phyloP scores from a whole-genome alignment of 2,888 invertebrate species.

The Brenthis daphne region DNA sequence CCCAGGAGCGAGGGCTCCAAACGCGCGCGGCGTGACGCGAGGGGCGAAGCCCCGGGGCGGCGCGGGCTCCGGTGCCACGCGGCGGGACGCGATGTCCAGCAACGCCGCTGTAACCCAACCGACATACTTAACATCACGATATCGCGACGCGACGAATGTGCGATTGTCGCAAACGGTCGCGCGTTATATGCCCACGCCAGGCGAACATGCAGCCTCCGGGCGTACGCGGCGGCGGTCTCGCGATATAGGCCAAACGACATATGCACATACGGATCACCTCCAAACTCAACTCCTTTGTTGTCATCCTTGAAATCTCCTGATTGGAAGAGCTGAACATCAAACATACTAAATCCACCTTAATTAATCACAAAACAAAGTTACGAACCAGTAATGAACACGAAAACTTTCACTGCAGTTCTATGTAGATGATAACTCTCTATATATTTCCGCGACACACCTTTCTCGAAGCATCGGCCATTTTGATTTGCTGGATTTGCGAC shows the following conservation, averaged over 20 bases:
- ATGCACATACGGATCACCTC: conserved; percentile 48
- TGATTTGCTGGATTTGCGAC: conserved; percentile 51
- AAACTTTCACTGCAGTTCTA: conserved; percentile 78
- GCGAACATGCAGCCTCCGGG: conserved; percentile 73
- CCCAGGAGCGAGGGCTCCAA: conserved; percentile 77
- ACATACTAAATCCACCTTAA: conserved; percentile 77
- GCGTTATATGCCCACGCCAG: conserved; percentile 70
- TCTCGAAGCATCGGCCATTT: conserved; percentile 76
- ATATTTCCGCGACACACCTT: conserved; percentile 73
- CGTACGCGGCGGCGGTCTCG: conserved; percentile 71
- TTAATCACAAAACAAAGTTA: conserved; percentile 80
- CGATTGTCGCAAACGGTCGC: conserved; percentile 55
- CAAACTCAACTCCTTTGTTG: conserved; percentile 44
- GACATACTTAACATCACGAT: conserved; percentile 71
- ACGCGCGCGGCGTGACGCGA: conserved; percentile 75
- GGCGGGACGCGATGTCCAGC: conserved; percentile 71
- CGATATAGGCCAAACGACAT: conserved; percentile 66
- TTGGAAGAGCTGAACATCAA: conserved; percentile 63
- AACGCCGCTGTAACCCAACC: conserved; percentile 76
- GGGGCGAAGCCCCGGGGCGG: conserved; percentile 52
- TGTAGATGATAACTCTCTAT: conserved; percentile 64
- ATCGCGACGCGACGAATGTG: conserved; percentile 64
- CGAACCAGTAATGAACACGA: conserved; percentile 79
- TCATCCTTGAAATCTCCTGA: conserved; percentile 43
- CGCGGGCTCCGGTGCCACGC: conserved; percentile 64